Conservation (phyloP, 1,140 invertebrate species). For the Danaus melanippus region DNA sequence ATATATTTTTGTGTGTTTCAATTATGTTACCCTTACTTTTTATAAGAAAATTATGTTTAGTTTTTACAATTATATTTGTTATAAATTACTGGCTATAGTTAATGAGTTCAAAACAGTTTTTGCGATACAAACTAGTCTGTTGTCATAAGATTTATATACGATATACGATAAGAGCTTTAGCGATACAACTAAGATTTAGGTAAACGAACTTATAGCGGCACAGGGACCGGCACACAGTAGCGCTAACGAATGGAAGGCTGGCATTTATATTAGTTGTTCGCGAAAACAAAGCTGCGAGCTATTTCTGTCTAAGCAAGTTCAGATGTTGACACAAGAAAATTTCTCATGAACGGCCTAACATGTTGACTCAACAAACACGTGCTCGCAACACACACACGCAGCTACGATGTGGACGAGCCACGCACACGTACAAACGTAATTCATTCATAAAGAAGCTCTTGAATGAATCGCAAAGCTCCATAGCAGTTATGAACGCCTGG, state of each 20-base stretch:
- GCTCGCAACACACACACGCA: conserved; percentile 33
- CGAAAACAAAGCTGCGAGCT: conserved; percentile 58
- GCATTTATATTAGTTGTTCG: conserved; percentile 34
- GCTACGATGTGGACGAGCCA: conserved; percentile 20
- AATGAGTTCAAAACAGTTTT: too few species aligned
- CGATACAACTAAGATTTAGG: conserved; percentile 6
- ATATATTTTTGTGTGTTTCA: too few species aligned
- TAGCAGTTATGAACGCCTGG: conserved; percentile 49
- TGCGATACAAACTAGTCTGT: too few species aligned
- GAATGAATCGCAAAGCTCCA: conserved; percentile 60
- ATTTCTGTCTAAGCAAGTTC: conserved; percentile 58
- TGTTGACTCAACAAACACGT: conserved; percentile 59
- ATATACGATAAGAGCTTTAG: background rate
- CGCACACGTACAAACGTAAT: conserved; percentile 35
- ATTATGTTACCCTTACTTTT: too few species aligned
- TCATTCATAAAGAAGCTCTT: conserved; percentile 52
- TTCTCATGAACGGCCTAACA: conserved; percentile 62
- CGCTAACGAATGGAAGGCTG: conserved; percentile 15
- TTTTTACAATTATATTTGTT: too few species aligned
- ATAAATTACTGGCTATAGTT: too few species aligned
- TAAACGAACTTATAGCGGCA: conserved; percentile 5
- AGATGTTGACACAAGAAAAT: conserved; percentile 66
- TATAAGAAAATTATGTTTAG: too few species aligned
- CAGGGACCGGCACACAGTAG: background rate
- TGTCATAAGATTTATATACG: too few species aligned